Conservation (phyloP, 2,113 vertebrate genomes). For the Chroicocephalus ridibundus region DNA sequence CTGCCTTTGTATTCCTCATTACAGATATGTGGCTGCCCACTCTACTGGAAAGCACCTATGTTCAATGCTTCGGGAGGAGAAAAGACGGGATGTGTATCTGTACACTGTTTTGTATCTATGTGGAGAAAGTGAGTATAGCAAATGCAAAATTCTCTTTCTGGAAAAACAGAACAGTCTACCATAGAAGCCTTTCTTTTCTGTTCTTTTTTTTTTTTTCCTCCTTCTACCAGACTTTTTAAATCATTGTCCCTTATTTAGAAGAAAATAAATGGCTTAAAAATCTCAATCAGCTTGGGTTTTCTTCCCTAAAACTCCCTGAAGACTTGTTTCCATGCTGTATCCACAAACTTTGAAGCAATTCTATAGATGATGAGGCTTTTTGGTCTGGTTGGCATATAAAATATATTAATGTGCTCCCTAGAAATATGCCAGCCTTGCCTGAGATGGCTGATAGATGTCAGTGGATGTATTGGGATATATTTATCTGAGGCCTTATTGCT, state of each 20-base stretch:
- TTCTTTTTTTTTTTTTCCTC: too few species aligned
- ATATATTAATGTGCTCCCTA: neutral
- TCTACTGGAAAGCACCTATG: conserved; percentile 97
- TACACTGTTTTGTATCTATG: conserved; percentile 88
- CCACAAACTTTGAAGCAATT: neutral
- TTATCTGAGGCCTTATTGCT: neutral
- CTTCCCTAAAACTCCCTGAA: neutral
- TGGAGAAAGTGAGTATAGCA: conserved; percentile 91
- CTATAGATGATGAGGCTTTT: neutral
- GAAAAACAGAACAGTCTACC: neutral
- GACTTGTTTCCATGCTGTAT: neutral
- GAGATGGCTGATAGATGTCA: neutral
- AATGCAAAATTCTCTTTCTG: neutral
- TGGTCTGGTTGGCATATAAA: neutral
- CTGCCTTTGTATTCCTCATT: neutral
- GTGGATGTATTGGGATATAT: neutral
- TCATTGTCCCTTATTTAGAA: neutral
- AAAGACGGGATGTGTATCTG: conserved; percentile 89
- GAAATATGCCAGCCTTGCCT: neutral
- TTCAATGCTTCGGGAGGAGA: conserved; percentile 92
- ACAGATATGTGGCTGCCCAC: conserved; percentile 91
- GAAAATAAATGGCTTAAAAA: neutral
- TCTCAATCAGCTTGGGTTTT: neutral
- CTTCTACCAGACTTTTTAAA: neutral
- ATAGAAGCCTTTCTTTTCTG: neutral